Evolutionary conservation across 2,797 vertebrate species (phyloP).

Genomic region (Melanogrammus aeglefinus): DNA sequence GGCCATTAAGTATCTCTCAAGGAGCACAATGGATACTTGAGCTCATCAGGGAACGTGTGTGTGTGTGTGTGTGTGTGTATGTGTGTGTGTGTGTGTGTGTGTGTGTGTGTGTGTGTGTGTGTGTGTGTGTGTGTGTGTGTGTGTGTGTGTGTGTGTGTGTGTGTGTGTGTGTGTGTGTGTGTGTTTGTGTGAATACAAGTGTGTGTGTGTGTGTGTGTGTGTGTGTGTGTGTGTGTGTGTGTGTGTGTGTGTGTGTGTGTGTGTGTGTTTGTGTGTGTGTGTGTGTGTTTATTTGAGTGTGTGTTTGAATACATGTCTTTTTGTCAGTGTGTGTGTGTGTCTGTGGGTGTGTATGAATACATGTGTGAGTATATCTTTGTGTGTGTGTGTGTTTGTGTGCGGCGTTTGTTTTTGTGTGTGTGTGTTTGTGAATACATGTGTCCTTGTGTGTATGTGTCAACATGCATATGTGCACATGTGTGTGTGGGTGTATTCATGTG

Average conservation of each 20-base stretch:
- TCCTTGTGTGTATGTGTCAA: neutral
- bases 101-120: neutral
- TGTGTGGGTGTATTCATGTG: neutral
- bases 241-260: constrained; percentile 1
- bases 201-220: neutral
- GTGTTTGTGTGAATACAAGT: neutral
- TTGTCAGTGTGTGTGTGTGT: neutral
- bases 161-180: neutral
- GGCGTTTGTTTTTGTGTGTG: neutral
- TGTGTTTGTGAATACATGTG: neutral
- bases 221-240: neutral
- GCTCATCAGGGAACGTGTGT: neutral
- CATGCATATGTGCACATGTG: neutral
- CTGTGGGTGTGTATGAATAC: neutral
- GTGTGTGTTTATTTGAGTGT: neutral
- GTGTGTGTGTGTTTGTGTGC: neutral
- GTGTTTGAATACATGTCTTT: constrained; percentile 2
- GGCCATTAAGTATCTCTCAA: constrained; percentile 66
- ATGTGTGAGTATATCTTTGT: neutral
- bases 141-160: neutral
- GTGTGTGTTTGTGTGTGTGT: neutral
- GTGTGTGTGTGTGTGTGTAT: constrained; percentile 2
- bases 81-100: neutral
- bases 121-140: neutral
- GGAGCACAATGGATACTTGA: constrained; percentile 54